Conservation (phyloP, 2,113 vertebrate genomes). For the Lophius piscatorius region DNA sequence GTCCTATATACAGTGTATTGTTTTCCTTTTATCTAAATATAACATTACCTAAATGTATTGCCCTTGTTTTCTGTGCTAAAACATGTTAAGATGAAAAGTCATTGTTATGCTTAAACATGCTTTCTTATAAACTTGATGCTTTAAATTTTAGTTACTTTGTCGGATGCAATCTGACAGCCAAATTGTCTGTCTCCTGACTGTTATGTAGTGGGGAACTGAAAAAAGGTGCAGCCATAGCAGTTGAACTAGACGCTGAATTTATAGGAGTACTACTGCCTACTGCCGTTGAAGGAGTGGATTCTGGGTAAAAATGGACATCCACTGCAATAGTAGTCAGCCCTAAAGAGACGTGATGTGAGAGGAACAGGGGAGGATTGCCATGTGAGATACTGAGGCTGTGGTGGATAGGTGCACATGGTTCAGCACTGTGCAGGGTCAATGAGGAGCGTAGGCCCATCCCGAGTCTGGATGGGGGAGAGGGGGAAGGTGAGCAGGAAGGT, state of each 20-base stretch:
- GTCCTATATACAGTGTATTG: too few relatives aligned
- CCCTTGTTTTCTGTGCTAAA: too few relatives aligned
- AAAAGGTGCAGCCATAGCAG: conserved; percentile 40
- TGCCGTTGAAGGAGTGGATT: conserved; percentile 36
- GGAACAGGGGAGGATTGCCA: conserved; percentile 66
- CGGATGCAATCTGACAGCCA: conserved; percentile 39
- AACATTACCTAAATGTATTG: too few relatives aligned
- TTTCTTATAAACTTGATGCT: too few relatives aligned
- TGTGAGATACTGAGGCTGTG: conserved; percentile 78
- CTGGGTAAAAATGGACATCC: conserved; percentile 78
- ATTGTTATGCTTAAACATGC: too few relatives aligned
- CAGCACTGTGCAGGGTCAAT: conserved; percentile 71
- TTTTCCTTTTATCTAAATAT: too few relatives aligned
- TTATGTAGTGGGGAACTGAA: conserved; percentile 45
- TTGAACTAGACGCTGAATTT: conserved; percentile 32
- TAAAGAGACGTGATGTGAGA: conserved; percentile 78
- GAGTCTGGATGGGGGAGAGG: conserved; percentile 41
- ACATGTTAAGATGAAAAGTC: too few relatives aligned
- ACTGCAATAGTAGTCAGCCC: conserved; percentile 79
- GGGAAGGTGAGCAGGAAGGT: conserved; percentile 43
- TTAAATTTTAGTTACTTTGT: too few relatives aligned
- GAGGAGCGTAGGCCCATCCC: conserved; percentile 73
- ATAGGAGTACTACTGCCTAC: conserved; percentile 49
- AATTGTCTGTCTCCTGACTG: conserved; percentile 59
- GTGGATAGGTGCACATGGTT: conserved; percentile 65